phyloP scores from a whole-genome alignment of 2,888 invertebrate genomes.

The Oegoconia quadripuncta region DNA sequence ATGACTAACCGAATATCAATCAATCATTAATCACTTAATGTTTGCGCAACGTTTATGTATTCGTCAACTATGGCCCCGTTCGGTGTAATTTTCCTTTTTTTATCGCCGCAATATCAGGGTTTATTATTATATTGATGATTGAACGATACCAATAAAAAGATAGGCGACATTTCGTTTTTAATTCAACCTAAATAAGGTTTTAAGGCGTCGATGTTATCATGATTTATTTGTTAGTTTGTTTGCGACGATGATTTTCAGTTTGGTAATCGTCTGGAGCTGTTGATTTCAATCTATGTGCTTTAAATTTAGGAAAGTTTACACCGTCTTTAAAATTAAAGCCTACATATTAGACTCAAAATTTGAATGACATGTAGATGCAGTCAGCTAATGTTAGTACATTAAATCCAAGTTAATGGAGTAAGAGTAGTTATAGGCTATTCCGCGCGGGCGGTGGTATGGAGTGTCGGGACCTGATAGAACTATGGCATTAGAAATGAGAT shows the following conservation, averaged over 20 bases:
- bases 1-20: constrained; percentile 52
- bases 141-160: constrained; percentile 41
- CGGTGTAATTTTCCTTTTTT: constrained; percentile 45
- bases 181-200: constrained; percentile 41
- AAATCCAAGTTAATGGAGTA: too few species aligned
- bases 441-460: too few species aligned
- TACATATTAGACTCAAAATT: too few species aligned
- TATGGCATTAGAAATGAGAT: too few species aligned
- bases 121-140: constrained; percentile 36
- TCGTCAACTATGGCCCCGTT: constrained; percentile 36
- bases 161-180: constrained; percentile 31
- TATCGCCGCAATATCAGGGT: constrained; percentile 37
- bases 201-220: constrained; percentile 30
- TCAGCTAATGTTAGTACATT: too few species aligned
- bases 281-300: too few species aligned
- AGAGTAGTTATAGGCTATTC: too few species aligned
- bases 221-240: constrained; percentile 18
- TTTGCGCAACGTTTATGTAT: constrained; percentile 45
- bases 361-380: too few species aligned
- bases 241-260: constrained; percentile 22
- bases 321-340: too few species aligned
- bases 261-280: too few species aligned
- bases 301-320: too few species aligned
- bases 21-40: constrained; percentile 60
- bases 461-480: too few species aligned